Evolutionary conservation across 2,113 vertebrate genomes (phyloP), one percentile per base, ranked within the genome.

Genomic region (Anolis carolinensis): DNA sequence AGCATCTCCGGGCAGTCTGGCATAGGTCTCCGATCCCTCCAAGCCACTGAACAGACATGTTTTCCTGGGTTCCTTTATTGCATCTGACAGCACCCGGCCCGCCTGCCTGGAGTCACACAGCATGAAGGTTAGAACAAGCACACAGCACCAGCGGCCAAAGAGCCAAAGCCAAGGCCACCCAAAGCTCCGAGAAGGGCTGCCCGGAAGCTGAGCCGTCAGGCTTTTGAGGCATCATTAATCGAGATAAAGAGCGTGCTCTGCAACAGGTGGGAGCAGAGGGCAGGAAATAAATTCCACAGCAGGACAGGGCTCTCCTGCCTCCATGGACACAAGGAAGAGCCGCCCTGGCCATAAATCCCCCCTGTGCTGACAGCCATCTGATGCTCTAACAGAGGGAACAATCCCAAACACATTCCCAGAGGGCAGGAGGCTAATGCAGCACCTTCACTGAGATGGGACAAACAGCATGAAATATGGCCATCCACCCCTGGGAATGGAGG

Each of bases 201-300:
- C 14, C 81, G 34, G 74, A 79, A 79, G 67, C 75, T n/a, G 63
- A 72, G 75, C 75, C 48, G 75, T 30, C n/a, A 4, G 75, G 52
- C 70, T 81, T 62, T 52, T 23, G 70, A 79, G 44, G 87, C 77
- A 75, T 84, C 70, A 55, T 84, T 84, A 81, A 74, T 21, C 5
- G 59, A 75, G 87, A 88, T 68, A 80, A 88, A 84, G 76, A 79
- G 70, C 2, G 20, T 80, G 71, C 67, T 44, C 82, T 68, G 87
- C 77, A 70, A 75, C 87, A 88, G 87, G 87, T 88, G 87, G 77
- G 82, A 88, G 70, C 82, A 84, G 82, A 88, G 82, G 87, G 59
- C 76, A 88, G 82, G 87, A 84, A 75, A 88, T 88, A 84, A 88
- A 88, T 88, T 75, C 71, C 32, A 0, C 20, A 8, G 59, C 77